phyloP scores from a whole-genome alignment of 2,888 invertebrate genomes.

The Diaprepes abbreviatus region DNA sequence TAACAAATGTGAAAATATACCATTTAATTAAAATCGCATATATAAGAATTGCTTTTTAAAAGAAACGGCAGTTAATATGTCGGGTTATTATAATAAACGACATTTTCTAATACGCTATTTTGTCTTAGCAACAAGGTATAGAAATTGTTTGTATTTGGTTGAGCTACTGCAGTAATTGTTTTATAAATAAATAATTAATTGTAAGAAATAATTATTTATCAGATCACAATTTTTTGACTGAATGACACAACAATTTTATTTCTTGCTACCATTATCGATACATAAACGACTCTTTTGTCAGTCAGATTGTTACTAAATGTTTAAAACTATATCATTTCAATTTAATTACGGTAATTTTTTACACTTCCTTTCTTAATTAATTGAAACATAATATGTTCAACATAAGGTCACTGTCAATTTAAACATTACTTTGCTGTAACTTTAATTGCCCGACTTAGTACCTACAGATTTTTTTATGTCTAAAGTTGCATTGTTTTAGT shows the following conservation, averaged over 20 bases:
- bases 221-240: neutral
- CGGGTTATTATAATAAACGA: too few species aligned
- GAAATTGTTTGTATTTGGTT: too few species aligned
- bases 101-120: too few species aligned
- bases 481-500: constrained; percentile 32
- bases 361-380: constrained; percentile 13
- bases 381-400: constrained; percentile 21
- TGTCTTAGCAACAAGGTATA: too few species aligned
- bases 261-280: neutral
- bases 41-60: too few species aligned
- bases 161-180: too few species aligned
- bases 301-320: constrained; percentile 3
- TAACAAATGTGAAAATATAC: too few species aligned
- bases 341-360: constrained; percentile 23
- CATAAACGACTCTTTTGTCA: constrained; percentile 8
- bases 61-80: too few species aligned
- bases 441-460: constrained; percentile 32
- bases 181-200: too few species aligned
- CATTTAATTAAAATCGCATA: too few species aligned
- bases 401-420: constrained; percentile 38
- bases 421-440: neutral
- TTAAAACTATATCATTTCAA: constrained; percentile 22
- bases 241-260: neutral
- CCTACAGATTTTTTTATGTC: constrained; percentile 20
- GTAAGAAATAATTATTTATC: too few species aligned